Conservation (phyloP, 2,113 vertebrate species). For the Pseudolaguvia tuberculata region DNA sequence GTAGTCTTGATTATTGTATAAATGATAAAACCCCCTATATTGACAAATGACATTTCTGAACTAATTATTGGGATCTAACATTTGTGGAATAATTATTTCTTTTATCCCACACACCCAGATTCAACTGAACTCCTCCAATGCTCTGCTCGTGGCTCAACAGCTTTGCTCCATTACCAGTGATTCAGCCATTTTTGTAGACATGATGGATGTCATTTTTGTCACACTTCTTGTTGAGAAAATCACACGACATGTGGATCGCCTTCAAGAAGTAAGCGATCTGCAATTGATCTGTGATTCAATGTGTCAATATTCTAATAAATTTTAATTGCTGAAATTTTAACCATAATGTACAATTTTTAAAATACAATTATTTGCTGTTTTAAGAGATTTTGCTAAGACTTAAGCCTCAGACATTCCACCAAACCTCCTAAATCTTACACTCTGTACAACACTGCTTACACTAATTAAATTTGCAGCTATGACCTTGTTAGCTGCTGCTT, state of each 20-base stretch:
- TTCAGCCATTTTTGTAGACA: conserved; percentile 76
- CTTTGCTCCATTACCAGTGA: conserved; percentile 77
- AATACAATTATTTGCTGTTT: neutral
- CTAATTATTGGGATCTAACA: neutral
- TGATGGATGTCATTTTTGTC: conserved; percentile 87
- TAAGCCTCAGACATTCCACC: neutral
- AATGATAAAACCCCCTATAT: neutral
- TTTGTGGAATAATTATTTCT: neutral
- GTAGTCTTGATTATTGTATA: neutral
- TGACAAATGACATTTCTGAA: neutral
- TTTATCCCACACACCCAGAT: conserved; percentile 66
- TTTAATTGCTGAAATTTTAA: neutral
- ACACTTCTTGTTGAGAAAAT: conserved; percentile 84
- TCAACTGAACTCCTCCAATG: conserved; percentile 75
- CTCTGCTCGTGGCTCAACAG: conserved; percentile 75
- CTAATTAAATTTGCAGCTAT: conserved; percentile 15
- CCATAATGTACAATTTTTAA: neutral
- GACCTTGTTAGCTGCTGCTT: neutral
- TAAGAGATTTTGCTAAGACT: neutral
- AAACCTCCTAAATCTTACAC: neutral
- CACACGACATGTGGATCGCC: conserved; percentile 73
- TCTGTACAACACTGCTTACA: neutral
- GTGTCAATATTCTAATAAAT: neutral
- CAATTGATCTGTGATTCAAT: neutral
- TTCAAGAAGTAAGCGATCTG: conserved; percentile 70